Conservation (phyloP, 2,113 vertebrate genomes). For the Hemiscyllium ocellatum region DNA sequence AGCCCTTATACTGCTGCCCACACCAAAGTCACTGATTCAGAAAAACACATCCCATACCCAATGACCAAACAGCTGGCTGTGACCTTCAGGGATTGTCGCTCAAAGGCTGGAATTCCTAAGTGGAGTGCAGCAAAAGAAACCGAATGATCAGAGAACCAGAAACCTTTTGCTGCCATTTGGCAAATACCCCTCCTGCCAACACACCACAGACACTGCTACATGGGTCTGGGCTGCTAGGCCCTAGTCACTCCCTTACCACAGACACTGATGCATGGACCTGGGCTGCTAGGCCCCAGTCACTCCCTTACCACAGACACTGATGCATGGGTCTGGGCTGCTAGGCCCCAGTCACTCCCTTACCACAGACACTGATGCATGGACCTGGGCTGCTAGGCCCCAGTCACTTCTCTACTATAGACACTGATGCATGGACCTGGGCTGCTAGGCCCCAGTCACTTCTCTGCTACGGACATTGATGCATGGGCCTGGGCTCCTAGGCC, state of each 20-base stretch:
- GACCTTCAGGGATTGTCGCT: neutral
- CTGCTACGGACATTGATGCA: too few species aligned
- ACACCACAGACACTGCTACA: neutral
- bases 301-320: too few species aligned
- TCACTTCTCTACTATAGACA: too few species aligned
- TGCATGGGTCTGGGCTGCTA: too few species aligned
- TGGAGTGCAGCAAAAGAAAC: neutral
- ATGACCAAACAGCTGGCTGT: neutral
- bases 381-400: too few species aligned
- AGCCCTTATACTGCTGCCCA: neutral
- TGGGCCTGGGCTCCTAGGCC: too few species aligned
- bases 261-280: neutral
- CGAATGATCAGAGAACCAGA: neutral
- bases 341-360: too few species aligned
- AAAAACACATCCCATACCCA: neutral
- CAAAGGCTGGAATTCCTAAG: neutral
- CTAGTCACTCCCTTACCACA: neutral
- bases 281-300: neutral
- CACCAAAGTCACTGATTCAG: neutral
- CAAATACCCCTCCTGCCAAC: neutral
- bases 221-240: neutral
- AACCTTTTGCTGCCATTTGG: neutral
- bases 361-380: too few species aligned
- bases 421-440: too few species aligned
- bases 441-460: too few species aligned